Base-by-base conservation (phyloP, 2,797 vertebrate species). In the Notoglanidium macrostoma region DNA sequence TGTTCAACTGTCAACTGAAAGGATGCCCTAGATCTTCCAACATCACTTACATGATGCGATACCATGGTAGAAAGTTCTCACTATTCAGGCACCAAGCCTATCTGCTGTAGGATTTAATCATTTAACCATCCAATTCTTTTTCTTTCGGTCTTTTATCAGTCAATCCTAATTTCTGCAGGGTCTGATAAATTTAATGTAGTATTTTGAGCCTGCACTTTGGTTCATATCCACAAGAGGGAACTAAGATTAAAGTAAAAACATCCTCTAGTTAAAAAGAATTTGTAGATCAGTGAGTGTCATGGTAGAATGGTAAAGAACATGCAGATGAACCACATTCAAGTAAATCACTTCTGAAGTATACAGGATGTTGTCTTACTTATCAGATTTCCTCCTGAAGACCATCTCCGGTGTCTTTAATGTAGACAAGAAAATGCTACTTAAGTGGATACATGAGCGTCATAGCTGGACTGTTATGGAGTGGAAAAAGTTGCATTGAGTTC, bases 171-270 rank as follows among this genome's bases (percentile, higher is more conserved):
- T 14, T 46, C 29, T 81, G 32, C 35, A 59, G 11, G 19, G 21
- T 40, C 35, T 61, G 23, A 9, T 26, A 3, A 40, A 21, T 29
- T 19, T 82, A 8, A n/a, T 63, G 26, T 83, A 0, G 15, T 35
- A 7, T 68, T 54, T 29, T 51, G 7, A 32, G 23, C 17, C 51
- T 72, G 81, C 26, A 83, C 32, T 76, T 87, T 14, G 63, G n/a
- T 65, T 77, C 10, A 32, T 78, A 54, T 19, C 86, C 82, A 87
- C 81, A 68, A 87, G 86, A 84, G 72, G 81, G 86, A 14, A 26
- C 17, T 51, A 78, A 32, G 8, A 5, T 21, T 49, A 29, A 82
- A 68, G 63, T 67, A 0, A 51, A 79, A 32, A 32, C 79, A 9
- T 65, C 21, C 14, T 5, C 11, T 1, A 15, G 14, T 67, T 65